Conservation (phyloP, 2,113 vertebrate genomes). For the Platysteira castanea region DNA sequence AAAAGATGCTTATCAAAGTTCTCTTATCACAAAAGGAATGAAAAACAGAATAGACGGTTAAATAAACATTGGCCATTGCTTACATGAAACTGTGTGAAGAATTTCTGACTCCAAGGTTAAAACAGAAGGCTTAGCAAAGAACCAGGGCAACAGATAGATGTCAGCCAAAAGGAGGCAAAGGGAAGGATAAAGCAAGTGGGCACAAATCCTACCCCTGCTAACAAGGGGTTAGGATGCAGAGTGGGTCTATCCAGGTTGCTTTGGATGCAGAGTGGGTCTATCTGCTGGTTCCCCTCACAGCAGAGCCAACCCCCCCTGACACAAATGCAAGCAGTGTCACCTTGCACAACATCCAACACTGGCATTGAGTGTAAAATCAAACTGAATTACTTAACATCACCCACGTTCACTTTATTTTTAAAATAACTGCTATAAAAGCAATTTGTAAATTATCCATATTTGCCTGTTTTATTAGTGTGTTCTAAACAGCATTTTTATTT, state of each 20-base stretch:
- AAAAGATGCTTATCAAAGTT: too few species aligned
- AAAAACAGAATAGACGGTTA: too few species aligned
- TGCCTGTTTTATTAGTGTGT: constrained; percentile 28
- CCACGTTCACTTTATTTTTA: not conserved
- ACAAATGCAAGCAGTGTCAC: not conserved
- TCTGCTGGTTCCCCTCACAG: not conserved
- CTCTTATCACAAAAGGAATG: too few species aligned
- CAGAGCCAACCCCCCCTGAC: not conserved
- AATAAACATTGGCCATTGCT: too few species aligned
- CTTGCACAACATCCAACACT: not conserved
- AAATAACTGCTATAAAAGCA: not conserved
- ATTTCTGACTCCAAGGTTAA: too few species aligned
- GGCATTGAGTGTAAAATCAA: not conserved
- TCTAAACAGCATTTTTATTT: constrained; percentile 36
- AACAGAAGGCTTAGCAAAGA: too few species aligned
- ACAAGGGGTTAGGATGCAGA: too few species aligned
- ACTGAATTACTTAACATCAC: not conserved
- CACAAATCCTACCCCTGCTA: not conserved
- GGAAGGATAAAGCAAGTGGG: not conserved
- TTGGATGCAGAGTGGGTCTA: too few species aligned
- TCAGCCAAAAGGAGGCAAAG: not conserved
- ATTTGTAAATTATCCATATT: not conserved
- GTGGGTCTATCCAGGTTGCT: too few species aligned
- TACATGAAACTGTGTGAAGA: too few species aligned
- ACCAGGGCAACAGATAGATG: too few species aligned